Base-by-base conservation (phyloP, 1,140 invertebrate species). In the Mesaphorura yosii region DNA sequence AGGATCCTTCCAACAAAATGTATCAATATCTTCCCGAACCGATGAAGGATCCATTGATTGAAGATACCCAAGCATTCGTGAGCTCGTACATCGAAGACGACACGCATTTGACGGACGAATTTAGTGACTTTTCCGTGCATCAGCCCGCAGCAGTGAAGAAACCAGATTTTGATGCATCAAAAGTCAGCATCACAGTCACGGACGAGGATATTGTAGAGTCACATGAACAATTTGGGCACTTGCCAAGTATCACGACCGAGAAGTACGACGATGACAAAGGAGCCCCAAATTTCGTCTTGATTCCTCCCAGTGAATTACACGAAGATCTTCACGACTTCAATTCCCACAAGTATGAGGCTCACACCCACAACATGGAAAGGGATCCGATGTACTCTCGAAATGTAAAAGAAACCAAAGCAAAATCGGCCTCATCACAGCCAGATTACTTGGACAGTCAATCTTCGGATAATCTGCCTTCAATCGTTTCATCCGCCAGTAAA, bases 11-110 rank as follows among this genome's bases (percentile, higher is more conserved):
- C 40, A 48, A 44, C 1, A 62, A 59, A 57, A 26, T 59, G 37
- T 62, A 51, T 31, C 46, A 57, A n/a, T 59, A 54, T 40, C 41
- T 62, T 1, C 60, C 60, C 3, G 57, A 59, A 41, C 57, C 60
- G 2, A 48, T 52, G 12, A 34, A 47, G 6, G 57, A 62, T 29
- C 60, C 60, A 0, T 38, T 59, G 15, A 37, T 54, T n/a, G 54
- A 62, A 38, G 53, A 59, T 37, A 22, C 20, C 14, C 20, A 22
- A 3, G n/a, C 22, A 10, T 40, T 46, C 39, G 10, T 41, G 17
- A 31, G 41, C 2, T 31, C 37, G 1, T 42, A 49, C 25, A 55
- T 49, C 6, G 15, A 46, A 2, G 52, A 55, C 0, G 48, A 55
- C 19, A 6, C n/a, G 2, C 46, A 50, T 7, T 41, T 27, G 7